These are phyloP conservation scores for Podilymbus podiceps DNA, from an alignment of 2,113 vertebrate genomes.

Conservation along the genomic window DNA sequence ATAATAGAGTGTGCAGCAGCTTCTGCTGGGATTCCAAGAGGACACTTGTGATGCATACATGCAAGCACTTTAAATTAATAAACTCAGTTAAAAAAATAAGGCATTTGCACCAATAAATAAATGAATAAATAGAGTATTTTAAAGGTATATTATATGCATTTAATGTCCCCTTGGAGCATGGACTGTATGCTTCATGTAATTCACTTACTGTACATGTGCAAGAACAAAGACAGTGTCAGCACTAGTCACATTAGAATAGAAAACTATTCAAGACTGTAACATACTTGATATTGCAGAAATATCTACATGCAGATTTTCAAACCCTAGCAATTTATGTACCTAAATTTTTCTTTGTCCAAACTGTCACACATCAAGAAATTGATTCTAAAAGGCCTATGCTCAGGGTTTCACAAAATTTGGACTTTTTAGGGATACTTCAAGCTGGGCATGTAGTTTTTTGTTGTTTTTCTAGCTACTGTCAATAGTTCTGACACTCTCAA, in stretches of 20 bases:
- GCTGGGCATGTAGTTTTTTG: not conserved
- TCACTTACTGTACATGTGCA: not conserved
- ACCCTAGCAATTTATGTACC: not conserved
- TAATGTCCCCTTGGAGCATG: not conserved
- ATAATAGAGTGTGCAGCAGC: not conserved
- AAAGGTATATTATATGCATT: not conserved
- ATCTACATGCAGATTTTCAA: not conserved
- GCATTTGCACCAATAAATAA: conserved; percentile 35
- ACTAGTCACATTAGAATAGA: not conserved
- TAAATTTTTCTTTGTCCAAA: not conserved
- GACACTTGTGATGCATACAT: not conserved
- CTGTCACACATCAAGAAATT: not conserved
- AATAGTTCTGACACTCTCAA: not conserved
- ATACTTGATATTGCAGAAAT: not conserved
- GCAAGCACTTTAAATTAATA: conserved; percentile 26
- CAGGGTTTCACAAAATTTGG: not conserved
- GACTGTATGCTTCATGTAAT: not conserved
- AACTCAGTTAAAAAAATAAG: not conserved
- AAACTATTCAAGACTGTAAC: not conserved
- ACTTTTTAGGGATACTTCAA: not conserved
- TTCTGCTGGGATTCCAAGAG: not conserved
- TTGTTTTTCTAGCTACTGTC: not conserved
- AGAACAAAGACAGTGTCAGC: not conserved
- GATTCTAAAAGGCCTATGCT: not conserved
- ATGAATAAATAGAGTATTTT: not conserved